These are phyloP conservation scores for Sphaerodactylus townsendi DNA, from an alignment of 2,113 vertebrate species.

Conservation along the genomic window DNA sequence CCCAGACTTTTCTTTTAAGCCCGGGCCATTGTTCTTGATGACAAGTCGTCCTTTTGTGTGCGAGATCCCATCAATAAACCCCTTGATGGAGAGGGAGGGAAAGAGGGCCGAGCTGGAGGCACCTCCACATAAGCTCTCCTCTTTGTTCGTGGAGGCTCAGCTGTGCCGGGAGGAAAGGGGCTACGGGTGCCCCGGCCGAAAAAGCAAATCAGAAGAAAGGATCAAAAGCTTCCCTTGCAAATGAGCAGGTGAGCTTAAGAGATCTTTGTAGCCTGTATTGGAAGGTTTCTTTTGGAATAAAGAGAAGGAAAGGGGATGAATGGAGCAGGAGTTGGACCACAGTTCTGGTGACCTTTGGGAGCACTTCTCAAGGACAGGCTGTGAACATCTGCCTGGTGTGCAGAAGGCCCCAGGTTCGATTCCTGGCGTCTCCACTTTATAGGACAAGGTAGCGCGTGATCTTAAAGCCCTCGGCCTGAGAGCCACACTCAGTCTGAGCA, in stretches of 20 bases:
- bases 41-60: slow-evolving; percentile 39
- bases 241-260: slow-evolving; percentile 6
- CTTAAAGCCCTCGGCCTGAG: too few relatives aligned
- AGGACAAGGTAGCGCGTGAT: not conserved
- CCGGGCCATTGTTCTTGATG: slow-evolving; percentile 23
- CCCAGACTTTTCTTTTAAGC: slow-evolving; percentile 28
- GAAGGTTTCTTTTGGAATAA: not conserved
- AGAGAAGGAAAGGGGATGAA: not conserved
- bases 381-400: too few relatives aligned
- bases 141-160: slow-evolving; percentile 7
- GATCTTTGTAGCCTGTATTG: not conserved
- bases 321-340: fast-evolving
- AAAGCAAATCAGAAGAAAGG: not conserved
- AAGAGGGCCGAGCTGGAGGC: not conserved
- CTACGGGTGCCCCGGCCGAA: not conserved
- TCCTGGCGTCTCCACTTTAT: not conserved
- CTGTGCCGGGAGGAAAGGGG: not conserved
- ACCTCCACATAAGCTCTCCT: slow-evolving; percentile 13
- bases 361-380: not conserved
- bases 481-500: too few relatives aligned
- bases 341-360: not conserved
- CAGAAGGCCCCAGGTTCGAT: too few relatives aligned
- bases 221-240: not conserved
- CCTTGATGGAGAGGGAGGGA: not conserved
- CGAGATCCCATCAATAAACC: slow-evolving; percentile 30